Conservation (phyloP, 2,797 vertebrate genomes). For the Myotis findleyi region DNA sequence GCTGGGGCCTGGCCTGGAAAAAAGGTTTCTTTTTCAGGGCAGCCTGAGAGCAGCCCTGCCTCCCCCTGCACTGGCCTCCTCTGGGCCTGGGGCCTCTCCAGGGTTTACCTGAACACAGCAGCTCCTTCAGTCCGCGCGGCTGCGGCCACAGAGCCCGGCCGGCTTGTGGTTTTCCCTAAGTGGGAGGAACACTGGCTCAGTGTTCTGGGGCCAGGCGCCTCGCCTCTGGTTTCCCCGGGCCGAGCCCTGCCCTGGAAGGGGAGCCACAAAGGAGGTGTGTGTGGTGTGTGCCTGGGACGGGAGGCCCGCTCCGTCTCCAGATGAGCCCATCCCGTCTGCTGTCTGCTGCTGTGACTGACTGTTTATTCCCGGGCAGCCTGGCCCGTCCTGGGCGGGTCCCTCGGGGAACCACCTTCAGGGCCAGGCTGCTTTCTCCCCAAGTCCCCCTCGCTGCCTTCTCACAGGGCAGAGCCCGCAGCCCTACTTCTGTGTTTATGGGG, state of each 20-base stretch:
- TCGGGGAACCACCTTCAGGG: neutral
- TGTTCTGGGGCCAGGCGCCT: conserved; percentile 54
- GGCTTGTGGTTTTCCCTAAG: conserved; percentile 55
- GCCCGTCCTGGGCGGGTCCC: neutral
- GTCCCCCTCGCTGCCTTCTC: neutral
- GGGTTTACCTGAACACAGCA: conserved; percentile 73
- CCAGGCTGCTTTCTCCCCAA: neutral
- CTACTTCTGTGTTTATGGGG: neutral
- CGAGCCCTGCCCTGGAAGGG: conserved; percentile 33
- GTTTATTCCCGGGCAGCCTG: neutral
- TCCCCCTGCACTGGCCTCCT: neutral
- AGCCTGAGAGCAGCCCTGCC: neutral
- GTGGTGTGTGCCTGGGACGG: conserved; percentile 13
- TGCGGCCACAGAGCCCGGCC: accelerated
- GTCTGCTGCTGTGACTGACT: neutral
- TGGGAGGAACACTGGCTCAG: conserved; percentile 68
- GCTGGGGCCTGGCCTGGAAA: conserved; percentile 36
- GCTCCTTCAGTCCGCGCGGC: conserved; percentile 35
- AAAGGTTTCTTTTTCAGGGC: conserved; percentile 55
- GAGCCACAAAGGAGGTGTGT: conserved; percentile 60
- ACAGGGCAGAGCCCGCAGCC: neutral
- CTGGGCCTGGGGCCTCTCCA: neutral
- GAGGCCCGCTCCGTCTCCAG: neutral
- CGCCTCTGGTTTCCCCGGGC: conserved; percentile 57
- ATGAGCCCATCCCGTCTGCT: neutral